phyloP scores from a whole-genome alignment of 2,888 invertebrate genomes.

The Pandemis heparana region DNA sequence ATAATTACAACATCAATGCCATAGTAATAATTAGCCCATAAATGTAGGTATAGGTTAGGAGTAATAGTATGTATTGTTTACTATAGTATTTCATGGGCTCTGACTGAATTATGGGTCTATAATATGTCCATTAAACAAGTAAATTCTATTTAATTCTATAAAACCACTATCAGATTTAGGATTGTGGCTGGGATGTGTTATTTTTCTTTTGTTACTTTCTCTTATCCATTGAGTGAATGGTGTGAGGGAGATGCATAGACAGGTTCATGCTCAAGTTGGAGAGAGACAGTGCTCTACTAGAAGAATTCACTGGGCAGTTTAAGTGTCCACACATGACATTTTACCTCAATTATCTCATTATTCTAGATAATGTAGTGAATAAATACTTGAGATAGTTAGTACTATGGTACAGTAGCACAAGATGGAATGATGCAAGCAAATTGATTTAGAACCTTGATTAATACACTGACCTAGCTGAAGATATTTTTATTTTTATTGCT shows the following conservation, averaged over 20 bases:
- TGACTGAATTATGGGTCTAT: constrained; percentile 45
- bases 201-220: constrained; percentile 85
- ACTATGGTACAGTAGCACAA: constrained; percentile 12
- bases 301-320: constrained; percentile 59
- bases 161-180: constrained; percentile 19
- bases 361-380: constrained; percentile 39
- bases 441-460: constrained; percentile 45
- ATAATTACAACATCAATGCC: constrained; percentile 56
- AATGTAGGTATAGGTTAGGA: constrained; percentile 69
- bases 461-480: constrained; percentile 44
- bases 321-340: constrained; percentile 61
- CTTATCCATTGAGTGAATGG: constrained; percentile 83
- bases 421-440: constrained; percentile 39
- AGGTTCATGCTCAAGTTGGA: constrained; percentile 53
- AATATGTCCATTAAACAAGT: constrained; percentile 34
- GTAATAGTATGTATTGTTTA: constrained; percentile 60
- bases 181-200: constrained; percentile 74
- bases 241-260: constrained; percentile 69
- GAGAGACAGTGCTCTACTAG: constrained; percentile 71
- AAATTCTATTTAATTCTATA: constrained; percentile 3
- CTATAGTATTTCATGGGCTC: constrained; percentile 54
- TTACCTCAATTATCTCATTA: constrained; percentile 59
- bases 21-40: constrained; percentile 55
- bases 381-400: constrained; percentile 22
- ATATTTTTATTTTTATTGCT: constrained; percentile 48